Evolutionary conservation across 2,797 vertebrate species (phyloP), one percentile per base, ranked within the genome.

Genomic region (Staurois parvus): DNA sequence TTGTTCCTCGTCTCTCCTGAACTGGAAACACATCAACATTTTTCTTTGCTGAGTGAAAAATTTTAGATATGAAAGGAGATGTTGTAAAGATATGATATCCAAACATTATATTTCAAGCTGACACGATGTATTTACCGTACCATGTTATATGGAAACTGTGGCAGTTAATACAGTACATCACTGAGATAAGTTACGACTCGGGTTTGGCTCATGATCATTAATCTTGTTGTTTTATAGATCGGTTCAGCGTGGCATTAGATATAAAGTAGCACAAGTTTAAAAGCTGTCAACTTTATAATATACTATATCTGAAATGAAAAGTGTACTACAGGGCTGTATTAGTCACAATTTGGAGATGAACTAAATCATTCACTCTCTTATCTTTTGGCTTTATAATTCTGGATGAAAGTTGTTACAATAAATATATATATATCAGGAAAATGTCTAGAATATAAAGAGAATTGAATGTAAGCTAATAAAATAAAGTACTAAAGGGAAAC

Each of bases 41-140:
- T 28, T 68, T 21, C 29, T 8, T 48, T 21, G 8, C 77, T 48
- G 12, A 68, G 66, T 68, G 37, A 79, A 79, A 79, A 64, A 29
- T 37, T 79, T 69, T 52, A 48, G 42, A 79, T 45, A 79, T 69
- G 64, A 45, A 48, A n/a, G 66, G 76, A 40, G 42, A 68, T 79
- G 29, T 9, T 32, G 37, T 48, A 69, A 45, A n/a, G 77, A 21
- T 45, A 68, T 40, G 10, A 29, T 48, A 30, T 26, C 19, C 28
- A 79, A 79, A 79, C 77, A 69, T 28, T 4, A 32, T 69, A 68
- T 68, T 45, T 79, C 77, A 79, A 10, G 10, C 28, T 68, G 37
- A 30, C 10, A 66, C 9, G 19, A 30, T 69, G 29, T 40, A 69
- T 69, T 68, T 68, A 68, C 40, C 30, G 15, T 26, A 12, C 70